Evolutionary conservation across 2,113 vertebrate species (phyloP), one percentile per base, ranked within the genome.

Genomic region (Ictalurus punctatus): DNA sequence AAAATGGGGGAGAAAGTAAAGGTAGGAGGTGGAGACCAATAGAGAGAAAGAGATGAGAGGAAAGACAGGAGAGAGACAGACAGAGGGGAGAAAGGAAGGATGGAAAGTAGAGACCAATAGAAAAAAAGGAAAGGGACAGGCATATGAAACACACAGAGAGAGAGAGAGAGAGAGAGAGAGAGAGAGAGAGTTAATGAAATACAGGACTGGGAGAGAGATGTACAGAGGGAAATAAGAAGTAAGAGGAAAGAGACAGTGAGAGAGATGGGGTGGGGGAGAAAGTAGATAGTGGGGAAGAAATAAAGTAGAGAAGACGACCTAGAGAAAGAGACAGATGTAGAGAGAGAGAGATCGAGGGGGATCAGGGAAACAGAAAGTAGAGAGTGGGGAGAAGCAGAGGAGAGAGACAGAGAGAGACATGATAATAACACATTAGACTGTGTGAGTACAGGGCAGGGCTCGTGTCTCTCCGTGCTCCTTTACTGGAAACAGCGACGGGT

Each of bases 401-500:
- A 34, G 34, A 34, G 34, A 34, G 81, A 84, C 21, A 85, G 48
- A 83, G 34, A 67, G 78, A 83, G 17, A 85, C 90, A 83, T 30
- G 83, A 83, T 86, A 91, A 92, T 92, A 87, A 89, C 80, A 89
- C 58, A 79, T 84, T 76, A 90, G 65, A 76, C 0, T 69, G 59
- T 83, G 63, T 52, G 81, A 86, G 83, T 84, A 82, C 87, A 89
- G 85, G 88, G 85, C 78, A 52, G 89, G 87, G 80, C 79, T 87
- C 79, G 0, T 27, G 10, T 27, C 81, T 56, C 71, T 79, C 81
- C 23, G 19, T 19, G 16, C 85, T 67, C 59, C 30, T 58, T 78
- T 86, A 84, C 80, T 92, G 84, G 84, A 91, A 92, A 92, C 90
- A 91, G 86, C 73, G 63, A 67, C 79, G 84, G 88, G 90, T 93